Conservation (phyloP, 2,797 vertebrate genomes). For the Pseudochirops cupreus region DNA sequence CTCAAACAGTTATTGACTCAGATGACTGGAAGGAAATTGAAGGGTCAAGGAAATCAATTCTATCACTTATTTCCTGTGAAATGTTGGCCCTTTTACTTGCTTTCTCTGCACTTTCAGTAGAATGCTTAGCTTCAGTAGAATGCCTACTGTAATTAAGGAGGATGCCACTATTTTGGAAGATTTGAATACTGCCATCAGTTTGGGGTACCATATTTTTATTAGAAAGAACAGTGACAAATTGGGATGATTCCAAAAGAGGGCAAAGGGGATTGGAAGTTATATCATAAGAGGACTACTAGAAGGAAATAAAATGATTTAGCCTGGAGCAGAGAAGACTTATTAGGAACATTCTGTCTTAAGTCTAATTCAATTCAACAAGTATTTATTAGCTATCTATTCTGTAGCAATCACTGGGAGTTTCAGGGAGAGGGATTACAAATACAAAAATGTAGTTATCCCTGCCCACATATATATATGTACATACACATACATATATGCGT, state of each 20-base stretch:
- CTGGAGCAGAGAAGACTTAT: neutral
- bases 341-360: neutral
- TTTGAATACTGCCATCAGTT: neutral
- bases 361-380: neutral
- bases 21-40: neutral
- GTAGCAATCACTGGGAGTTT: neutral
- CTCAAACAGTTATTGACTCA: neutral
- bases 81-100: neutral
- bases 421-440: neutral
- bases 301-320: neutral
- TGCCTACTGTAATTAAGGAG: neutral
- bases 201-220: neutral
- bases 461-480: neutral
- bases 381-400: neutral
- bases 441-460: neutral
- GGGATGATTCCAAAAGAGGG: neutral
- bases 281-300: neutral
- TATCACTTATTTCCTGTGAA: too few species aligned
- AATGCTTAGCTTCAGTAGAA: neutral
- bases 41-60: neutral
- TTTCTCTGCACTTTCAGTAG: neutral
- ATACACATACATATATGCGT: too few species aligned
- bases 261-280: neutral
- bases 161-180: neutral
- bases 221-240: neutral